Evolutionary conservation across 2,888 invertebrate genomes (phyloP).

Genomic region (Macrosoma leucophasiata): DNA sequence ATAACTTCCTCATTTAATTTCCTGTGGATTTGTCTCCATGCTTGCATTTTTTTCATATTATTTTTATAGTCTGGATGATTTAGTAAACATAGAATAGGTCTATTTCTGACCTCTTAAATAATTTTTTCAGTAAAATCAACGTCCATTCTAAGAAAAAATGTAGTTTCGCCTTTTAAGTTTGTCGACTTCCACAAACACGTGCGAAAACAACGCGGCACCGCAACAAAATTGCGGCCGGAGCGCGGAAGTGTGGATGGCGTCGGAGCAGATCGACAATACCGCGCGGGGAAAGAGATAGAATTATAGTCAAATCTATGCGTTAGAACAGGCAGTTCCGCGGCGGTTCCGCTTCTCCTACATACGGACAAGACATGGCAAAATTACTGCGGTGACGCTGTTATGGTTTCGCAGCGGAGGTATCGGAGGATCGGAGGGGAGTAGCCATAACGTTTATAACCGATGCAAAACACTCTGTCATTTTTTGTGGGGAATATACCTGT

Average conservation of each 20-base stretch:
- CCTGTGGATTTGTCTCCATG: no score
- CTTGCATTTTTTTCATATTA: slow-evolving; percentile 3
- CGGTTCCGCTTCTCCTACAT: background rate
- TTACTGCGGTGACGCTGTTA: no score
- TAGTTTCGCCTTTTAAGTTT: slow-evolving; percentile 15
- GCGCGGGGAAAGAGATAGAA: background rate
- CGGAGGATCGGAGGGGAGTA: no score
- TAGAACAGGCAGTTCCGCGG: background rate
- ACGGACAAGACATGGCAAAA: no score
- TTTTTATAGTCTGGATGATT: slow-evolving; percentile 4
- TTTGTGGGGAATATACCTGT: no score
- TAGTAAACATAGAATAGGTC: slow-evolving; percentile 4
- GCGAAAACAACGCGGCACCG: slow-evolving; percentile 18
- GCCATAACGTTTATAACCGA: no score
- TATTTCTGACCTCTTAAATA: slow-evolving; percentile 9
- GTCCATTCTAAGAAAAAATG: slow-evolving; percentile 14
- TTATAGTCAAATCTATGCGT: background rate
- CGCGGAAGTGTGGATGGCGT: slow-evolving; percentile 14
- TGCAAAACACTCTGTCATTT: no score
- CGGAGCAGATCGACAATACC: slow-evolving; percentile 2
- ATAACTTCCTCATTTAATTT: slow-evolving; percentile 1
- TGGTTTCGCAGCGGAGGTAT: no score
- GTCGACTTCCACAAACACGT: slow-evolving; percentile 14
- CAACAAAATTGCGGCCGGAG: slow-evolving; percentile 16
- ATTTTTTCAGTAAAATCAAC: slow-evolving; percentile 12